Conservation (phyloP, 2,113 vertebrate species). For the Bubo bubo region DNA sequence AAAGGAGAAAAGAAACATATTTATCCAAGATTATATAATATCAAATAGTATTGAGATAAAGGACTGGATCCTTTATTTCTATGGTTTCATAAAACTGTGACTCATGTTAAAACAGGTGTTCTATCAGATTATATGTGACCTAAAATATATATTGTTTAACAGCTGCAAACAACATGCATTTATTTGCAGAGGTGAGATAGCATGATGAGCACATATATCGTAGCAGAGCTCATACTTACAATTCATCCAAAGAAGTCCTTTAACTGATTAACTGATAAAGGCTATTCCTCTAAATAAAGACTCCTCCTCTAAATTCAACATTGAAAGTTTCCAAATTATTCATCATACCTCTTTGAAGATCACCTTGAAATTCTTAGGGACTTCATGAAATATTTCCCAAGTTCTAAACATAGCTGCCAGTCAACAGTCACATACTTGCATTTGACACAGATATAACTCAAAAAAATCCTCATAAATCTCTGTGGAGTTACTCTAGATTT, state of each 20-base stretch:
- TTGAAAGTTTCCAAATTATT: neutral
- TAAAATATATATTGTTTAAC: neutral
- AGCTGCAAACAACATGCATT: neutral
- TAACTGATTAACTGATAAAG: neutral
- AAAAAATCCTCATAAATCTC: neutral
- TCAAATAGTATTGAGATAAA: neutral
- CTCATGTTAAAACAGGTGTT: neutral
- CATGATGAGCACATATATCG: neutral
- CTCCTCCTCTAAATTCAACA: neutral
- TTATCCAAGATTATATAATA: neutral
- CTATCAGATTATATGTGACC: neutral
- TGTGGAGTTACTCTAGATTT: neutral
- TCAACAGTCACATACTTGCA: neutral
- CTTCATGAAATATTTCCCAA: constrained; percentile 5
- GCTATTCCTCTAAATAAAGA: neutral
- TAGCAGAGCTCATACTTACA: neutral
- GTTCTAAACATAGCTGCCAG: constrained; percentile 18
- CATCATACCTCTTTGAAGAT: neutral
- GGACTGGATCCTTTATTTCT: neutral
- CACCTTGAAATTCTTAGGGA: constrained; percentile 39
- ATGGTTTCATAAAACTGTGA: neutral
- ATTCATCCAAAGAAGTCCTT: neutral
- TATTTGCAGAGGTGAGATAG: neutral
- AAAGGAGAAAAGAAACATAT: neutral
- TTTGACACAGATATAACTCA: constrained; percentile 23